Conservation (phyloP, 2,888 invertebrate genomes). For the Xanthia togata region DNA sequence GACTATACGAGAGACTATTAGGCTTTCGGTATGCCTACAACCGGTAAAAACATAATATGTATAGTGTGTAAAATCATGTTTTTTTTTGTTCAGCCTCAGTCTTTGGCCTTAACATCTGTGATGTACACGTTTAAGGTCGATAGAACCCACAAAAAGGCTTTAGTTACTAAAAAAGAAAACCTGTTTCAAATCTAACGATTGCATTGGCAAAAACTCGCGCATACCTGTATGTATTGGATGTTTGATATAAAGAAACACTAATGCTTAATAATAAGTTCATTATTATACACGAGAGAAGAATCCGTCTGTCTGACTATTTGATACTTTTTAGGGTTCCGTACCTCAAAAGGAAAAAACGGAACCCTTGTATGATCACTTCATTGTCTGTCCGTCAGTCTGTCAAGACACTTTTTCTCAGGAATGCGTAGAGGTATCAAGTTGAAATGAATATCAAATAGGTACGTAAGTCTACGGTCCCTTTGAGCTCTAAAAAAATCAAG, state of each 20-base stretch:
- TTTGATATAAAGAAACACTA: slow-evolving; percentile 25
- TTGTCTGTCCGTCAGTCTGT: no score
- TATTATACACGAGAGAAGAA: background rate
- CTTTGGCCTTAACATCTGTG: slow-evolving; percentile 31
- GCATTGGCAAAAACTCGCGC: slow-evolving; percentile 40
- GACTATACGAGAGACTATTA: background rate
- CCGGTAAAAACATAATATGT: background rate
- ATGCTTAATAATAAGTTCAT: slow-evolving; percentile 1
- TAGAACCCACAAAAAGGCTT: slow-evolving; percentile 37
- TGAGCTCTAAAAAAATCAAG: no score
- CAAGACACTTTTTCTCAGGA: no score
- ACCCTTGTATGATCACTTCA: no score
- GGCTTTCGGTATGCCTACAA: background rate
- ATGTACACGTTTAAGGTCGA: slow-evolving; percentile 52
- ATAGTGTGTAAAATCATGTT: slow-evolving; percentile 12
- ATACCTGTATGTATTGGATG: background rate
- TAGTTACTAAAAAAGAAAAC: slow-evolving; percentile 42
- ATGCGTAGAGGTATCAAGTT: no score
- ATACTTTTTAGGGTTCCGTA: background rate
- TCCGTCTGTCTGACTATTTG: background rate
- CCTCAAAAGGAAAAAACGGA: no score
- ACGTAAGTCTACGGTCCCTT: no score
- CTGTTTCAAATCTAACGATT: slow-evolving; percentile 41
- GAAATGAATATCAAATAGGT: no score
- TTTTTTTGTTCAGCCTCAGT: slow-evolving; percentile 17